Conservation (phyloP, 2,888 invertebrate genomes). For the Eretmocerus hayati region DNA sequence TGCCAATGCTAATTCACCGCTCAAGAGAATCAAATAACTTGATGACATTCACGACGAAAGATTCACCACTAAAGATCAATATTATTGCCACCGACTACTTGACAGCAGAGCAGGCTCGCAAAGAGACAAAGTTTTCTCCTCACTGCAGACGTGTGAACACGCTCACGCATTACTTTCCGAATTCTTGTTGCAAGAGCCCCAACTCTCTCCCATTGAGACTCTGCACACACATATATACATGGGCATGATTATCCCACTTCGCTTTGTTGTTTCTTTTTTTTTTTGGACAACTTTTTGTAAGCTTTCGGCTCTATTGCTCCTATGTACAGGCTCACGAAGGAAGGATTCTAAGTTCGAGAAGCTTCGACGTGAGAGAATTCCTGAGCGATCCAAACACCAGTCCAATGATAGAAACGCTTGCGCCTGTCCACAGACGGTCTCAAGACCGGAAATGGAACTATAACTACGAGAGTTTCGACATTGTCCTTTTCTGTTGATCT, state of each 20-base stretch:
- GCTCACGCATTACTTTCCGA: neutral
- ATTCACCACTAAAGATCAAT: too few species aligned
- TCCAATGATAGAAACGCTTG: constrained; percentile 83
- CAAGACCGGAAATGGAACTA: constrained; percentile 87
- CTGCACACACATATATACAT: too few species aligned
- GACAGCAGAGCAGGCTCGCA: too few species aligned
- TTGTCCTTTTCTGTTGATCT: constrained; percentile 90
- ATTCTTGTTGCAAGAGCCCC: neutral
- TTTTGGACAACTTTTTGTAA: constrained; percentile 13
- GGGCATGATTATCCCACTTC: too few species aligned
- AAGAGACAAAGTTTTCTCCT: too few species aligned
- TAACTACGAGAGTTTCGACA: constrained; percentile 68
- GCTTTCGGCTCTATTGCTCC: constrained; percentile 6
- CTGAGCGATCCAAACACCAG: constrained; percentile 71
- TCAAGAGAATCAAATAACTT: too few species aligned
- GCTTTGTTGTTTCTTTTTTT: neutral
- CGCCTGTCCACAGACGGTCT: constrained; percentile 83
- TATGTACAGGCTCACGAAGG: constrained; percentile 52
- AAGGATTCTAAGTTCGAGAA: constrained; percentile 59
- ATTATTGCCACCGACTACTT: too few species aligned
- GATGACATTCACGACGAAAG: too few species aligned
- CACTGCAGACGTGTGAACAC: too few species aligned
- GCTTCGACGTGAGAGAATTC: constrained; percentile 66
- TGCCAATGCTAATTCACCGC: too few species aligned
- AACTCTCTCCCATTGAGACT: too few species aligned